Evolutionary conservation across 2,797 vertebrate species (phyloP).

Genomic region (Scleropages formosus): DNA sequence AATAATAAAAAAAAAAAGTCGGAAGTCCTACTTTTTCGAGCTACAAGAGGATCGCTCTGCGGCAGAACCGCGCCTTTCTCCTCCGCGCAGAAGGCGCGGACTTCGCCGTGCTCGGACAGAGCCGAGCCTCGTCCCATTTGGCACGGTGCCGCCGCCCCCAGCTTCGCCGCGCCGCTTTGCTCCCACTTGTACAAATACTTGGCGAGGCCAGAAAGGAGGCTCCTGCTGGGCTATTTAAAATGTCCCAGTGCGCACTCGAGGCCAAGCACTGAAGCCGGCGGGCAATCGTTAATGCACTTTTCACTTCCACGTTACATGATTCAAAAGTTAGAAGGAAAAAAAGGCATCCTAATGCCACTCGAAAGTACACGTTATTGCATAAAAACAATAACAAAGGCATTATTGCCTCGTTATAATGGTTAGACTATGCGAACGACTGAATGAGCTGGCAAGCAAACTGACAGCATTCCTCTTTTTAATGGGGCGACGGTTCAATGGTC

Average conservation of each 20-base stretch:
- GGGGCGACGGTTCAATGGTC: too few species aligned
- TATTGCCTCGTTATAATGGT: neutral
- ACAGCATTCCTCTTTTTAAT: too few species aligned
- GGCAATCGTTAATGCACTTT: too few species aligned
- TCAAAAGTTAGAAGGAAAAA: too few species aligned
- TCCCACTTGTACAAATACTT: slow-evolving; percentile 24
- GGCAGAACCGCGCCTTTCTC: neutral
- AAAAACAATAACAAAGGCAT: neutral
- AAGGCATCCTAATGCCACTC: too few species aligned
- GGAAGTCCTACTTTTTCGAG: neutral
- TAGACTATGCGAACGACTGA: too few species aligned
- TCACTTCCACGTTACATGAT: too few species aligned
- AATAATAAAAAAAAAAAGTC: neutral
- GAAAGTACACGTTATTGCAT: too few species aligned
- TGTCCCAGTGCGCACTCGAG: slow-evolving; percentile 14
- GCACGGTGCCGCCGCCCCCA: neutral
- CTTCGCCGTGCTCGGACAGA: neutral
- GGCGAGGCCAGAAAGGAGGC: slow-evolving; percentile 20
- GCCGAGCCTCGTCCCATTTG: neutral
- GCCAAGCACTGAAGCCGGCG: neutral
- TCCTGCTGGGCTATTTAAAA: slow-evolving; percentile 26
- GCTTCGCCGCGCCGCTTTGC: neutral
- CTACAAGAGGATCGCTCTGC: neutral
- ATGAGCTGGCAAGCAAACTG: too few species aligned
- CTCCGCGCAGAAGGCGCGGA: neutral